These are phyloP conservation scores for Ailurus styani DNA, from an alignment of 2,113 vertebrate genomes.

Conservation along the genomic window DNA sequence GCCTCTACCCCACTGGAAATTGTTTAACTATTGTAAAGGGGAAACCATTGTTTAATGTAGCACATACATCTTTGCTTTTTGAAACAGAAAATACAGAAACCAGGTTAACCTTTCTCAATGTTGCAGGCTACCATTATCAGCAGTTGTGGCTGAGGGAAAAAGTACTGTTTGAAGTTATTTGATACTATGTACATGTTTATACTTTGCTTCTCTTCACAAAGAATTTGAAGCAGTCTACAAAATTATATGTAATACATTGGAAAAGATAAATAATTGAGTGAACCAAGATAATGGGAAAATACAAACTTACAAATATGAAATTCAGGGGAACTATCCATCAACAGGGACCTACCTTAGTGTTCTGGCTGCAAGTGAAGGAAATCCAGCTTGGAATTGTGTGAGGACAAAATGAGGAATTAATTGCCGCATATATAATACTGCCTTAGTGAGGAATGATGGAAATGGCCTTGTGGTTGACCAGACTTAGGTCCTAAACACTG, in stretches of 20 bases:
- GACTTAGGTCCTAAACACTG: neutral
- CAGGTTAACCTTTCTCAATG: neutral
- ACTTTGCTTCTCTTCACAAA: neutral
- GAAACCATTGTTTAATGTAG: neutral
- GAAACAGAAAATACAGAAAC: neutral
- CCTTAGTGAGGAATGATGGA: neutral
- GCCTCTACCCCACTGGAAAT: neutral
- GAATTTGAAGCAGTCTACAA: conserved; percentile 12
- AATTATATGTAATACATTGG: neutral
- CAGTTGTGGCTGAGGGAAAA: neutral
- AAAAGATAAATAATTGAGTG: conserved; percentile 7
- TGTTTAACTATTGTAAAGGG: neutral
- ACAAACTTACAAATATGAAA: neutral
- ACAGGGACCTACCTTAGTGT: neutral
- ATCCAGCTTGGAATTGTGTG: neutral
- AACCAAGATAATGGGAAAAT: neutral
- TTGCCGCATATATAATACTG: neutral
- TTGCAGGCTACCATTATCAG: neutral
- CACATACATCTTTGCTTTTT: neutral
- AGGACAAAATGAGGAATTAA: neutral
- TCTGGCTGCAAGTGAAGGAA: neutral
- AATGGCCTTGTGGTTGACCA: neutral
- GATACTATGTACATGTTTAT: neutral
- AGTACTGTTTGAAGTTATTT: neutral
- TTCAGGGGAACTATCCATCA: neutral